These are phyloP conservation scores for Proisotoma minuta DNA, from an alignment of 2,888 invertebrate genomes.

Conservation along the genomic window DNA sequence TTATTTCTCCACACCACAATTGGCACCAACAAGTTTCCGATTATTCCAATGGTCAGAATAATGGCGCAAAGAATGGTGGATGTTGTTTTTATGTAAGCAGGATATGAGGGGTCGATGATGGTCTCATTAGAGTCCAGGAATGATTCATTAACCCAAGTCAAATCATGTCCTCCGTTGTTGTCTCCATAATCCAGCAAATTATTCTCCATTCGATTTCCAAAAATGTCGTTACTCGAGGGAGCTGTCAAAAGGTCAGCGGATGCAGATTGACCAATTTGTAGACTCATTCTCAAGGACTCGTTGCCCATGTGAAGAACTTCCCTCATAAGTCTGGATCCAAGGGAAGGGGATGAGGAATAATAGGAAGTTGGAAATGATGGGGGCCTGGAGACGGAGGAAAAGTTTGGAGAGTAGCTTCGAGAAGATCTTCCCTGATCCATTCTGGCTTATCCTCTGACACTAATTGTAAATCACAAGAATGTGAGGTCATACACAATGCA, in stretches of 20 bases:
- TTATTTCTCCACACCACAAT: slow-evolving; percentile 86
- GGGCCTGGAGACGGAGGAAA: not conserved
- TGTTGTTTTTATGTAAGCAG: slow-evolving; percentile 78
- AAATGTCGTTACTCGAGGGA: not conserved
- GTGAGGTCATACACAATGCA: not conserved
- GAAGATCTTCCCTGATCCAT: not conserved
- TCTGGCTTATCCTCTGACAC: slow-evolving; percentile 8
- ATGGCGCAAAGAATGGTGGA: slow-evolving; percentile 83
- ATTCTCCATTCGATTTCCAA: not conserved
- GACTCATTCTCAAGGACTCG: slow-evolving; percentile 13
- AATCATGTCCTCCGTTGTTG: not conserved
- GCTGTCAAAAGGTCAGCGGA: not conserved
- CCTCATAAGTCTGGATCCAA: not conserved
- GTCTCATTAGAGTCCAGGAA: not conserved
- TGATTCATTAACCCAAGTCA: not conserved
- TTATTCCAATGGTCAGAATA: slow-evolving; percentile 82
- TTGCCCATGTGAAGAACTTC: slow-evolving; percentile 10
- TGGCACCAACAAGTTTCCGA: slow-evolving; percentile 90
- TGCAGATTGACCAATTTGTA: not conserved
- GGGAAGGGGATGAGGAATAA: not conserved
- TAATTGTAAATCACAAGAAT: slow-evolving; percentile 16
- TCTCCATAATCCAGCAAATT: too few species aligned
- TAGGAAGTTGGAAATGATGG: not conserved
- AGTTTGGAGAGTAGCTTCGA: not conserved
- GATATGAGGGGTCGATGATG: slow-evolving; percentile 54